phyloP scores from a whole-genome alignment of 2,888 invertebrate species.

The Smittia aterrima region DNA sequence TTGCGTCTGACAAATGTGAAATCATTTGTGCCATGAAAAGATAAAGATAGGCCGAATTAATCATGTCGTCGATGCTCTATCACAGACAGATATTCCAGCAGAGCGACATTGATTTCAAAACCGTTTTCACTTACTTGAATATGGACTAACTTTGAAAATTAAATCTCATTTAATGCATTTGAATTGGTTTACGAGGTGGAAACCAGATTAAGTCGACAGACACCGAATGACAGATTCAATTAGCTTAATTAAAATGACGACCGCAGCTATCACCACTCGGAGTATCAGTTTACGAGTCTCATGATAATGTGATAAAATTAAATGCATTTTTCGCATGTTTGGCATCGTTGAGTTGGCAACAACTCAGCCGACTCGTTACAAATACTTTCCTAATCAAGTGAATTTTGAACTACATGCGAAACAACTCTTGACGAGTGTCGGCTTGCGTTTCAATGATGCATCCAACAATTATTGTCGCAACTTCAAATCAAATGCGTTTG shows the following conservation, averaged over 20 bases:
- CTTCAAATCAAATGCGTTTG: not conserved
- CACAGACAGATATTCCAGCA: too few relatives aligned
- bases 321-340: not conserved
- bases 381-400: not conserved
- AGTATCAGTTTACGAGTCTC: not conserved
- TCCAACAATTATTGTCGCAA: not conserved
- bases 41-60: too few relatives aligned
- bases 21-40: not conserved
- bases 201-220: not conserved
- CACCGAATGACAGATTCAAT: not conserved
- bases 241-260: conserved; percentile 1
- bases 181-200: not conserved
- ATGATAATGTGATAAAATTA: conserved; percentile 14
- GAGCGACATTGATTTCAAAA: too few relatives aligned
- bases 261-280: not conserved
- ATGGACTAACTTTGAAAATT: not conserved
- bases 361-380: not conserved
- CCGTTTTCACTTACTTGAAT: too few relatives aligned
- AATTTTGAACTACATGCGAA: not conserved
- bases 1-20: not conserved
- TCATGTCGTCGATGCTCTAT: too few relatives aligned
- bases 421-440: not conserved
- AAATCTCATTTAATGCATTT: not conserved
- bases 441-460: conserved; percentile 6
- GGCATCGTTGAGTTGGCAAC: not conserved